These are phyloP conservation scores for Galaxea fascicularis DNA, from an alignment of 92 coral and sea anemone genomes.

Conservation along the genomic window DNA sequence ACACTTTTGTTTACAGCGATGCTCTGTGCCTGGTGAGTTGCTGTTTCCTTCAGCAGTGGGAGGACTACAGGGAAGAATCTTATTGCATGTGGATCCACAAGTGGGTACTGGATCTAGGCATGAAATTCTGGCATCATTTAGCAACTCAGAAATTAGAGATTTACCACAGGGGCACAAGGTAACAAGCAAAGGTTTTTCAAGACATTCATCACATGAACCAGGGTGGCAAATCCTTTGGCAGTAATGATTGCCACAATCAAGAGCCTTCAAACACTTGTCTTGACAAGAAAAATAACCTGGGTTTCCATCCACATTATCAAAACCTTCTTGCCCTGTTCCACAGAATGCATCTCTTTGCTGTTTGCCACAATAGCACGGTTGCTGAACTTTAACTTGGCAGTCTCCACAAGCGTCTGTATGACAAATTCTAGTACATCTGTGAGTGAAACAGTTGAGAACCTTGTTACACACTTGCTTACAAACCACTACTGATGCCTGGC, in stretches of 20 bases:
- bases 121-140: conserved; percentile 70
- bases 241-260: conserved; percentile 93
- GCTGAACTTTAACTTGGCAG: conserved; percentile 76
- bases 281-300: conserved; percentile 86
- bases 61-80: conserved; percentile 83
- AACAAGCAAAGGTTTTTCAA: conserved; percentile 80
- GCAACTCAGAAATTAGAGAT: conserved; percentile 64
- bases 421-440: conserved; percentile 77
- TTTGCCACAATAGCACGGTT: conserved; percentile 94
- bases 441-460: conserved; percentile 82
- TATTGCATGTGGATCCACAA: conserved; percentile 77
- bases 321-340: conserved; percentile 78
- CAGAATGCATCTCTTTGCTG: conserved; percentile 73
- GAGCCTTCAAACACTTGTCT: conserved; percentile 70
- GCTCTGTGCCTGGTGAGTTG: conserved; percentile 35
- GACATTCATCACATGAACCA: conserved; percentile 72
- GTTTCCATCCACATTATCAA: conserved; percentile 55
- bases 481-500: conserved; percentile 71
- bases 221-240: conserved; percentile 86
- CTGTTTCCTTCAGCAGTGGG: conserved; percentile 15
- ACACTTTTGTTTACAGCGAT: conserved; percentile 80
- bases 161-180: conserved; percentile 94
- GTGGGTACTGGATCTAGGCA: conserved; percentile 93
- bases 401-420: conserved; percentile 88
- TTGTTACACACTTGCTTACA: conserved; percentile 87